Evolutionary conservation across 1,140 invertebrate genomes (phyloP).

Genomic region (Acarapis woodi): DNA sequence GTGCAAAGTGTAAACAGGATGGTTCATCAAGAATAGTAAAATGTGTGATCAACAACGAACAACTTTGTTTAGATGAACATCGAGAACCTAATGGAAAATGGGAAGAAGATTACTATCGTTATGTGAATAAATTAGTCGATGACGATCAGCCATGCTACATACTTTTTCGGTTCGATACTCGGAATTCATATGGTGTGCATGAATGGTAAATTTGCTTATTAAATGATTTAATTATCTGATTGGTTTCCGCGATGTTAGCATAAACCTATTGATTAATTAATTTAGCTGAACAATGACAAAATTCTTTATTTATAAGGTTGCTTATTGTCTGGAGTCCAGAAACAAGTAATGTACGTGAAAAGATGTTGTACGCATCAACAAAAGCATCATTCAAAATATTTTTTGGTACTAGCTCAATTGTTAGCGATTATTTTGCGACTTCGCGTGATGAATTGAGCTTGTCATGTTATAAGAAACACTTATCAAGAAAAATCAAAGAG

Average conservation of each 20-base stretch:
- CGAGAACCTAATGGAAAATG: constrained; percentile 3
- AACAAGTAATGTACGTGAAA: constrained; percentile 54
- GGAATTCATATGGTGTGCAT: constrained; percentile 28
- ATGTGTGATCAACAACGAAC: constrained; percentile 8
- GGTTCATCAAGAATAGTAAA: constrained; percentile 7
- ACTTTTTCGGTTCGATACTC: constrained; percentile 54
- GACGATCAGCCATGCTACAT: constrained; percentile 76
- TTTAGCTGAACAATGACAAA: constrained; percentile 18
- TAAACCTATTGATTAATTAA: neutral
- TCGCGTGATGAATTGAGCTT: constrained; percentile 24
- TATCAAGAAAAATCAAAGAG: neutral
- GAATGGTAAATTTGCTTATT: too few species aligned
- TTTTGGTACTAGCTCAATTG: constrained; percentile 65
- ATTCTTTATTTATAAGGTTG: constrained; percentile 84
- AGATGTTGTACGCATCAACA: constrained; percentile 96
- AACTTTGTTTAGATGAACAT: constrained; percentile 3
- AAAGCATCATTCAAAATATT: constrained; percentile 89
- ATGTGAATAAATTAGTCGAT: constrained; percentile 40
- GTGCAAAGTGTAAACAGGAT: constrained; percentile 6
- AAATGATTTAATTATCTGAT: neutral
- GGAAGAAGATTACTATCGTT: constrained; percentile 28
- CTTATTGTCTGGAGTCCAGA: constrained; percentile 85
- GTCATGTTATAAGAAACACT: constrained; percentile 1
- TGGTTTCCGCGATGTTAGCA: neutral
- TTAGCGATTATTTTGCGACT: constrained; percentile 68